Conservation (phyloP, 30 jellyfish, hydroid and myxozoan species). For the Turritopsis dohrnii region DNA sequence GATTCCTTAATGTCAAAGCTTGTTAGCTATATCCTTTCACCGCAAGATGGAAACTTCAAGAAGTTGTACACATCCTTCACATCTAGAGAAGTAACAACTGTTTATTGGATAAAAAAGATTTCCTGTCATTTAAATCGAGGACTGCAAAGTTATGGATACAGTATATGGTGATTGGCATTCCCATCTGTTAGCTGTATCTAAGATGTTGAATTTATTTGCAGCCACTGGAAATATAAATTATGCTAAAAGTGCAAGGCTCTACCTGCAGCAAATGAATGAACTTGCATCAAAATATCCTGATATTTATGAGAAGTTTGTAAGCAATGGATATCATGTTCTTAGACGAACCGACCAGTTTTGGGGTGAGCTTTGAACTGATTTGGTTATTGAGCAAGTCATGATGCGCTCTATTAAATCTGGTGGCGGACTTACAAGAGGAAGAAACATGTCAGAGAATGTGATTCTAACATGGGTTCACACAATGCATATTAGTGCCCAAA, state of each 20-base stretch:
- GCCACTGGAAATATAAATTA: slow-evolving; percentile 49
- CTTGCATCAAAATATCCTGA: slow-evolving; percentile 30
- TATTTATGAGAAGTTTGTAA: slow-evolving; percentile 32
- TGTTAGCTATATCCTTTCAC: too few relatives aligned
- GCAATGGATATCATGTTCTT: slow-evolving; percentile 37
- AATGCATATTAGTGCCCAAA: slow-evolving; percentile 37
- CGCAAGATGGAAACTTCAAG: too few relatives aligned
- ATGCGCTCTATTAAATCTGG: slow-evolving; percentile 44
- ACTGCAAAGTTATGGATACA: too few relatives aligned
- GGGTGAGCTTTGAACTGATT: slow-evolving; percentile 52
- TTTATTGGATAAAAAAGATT: too few relatives aligned
- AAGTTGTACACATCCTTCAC: too few relatives aligned
- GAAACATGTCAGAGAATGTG: slow-evolving; percentile 39
- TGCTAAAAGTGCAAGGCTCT: slow-evolving; percentile 56
- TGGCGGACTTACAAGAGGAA: slow-evolving; percentile 61
- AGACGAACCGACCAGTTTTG: slow-evolving; percentile 40
- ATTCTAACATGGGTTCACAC: slow-evolving; percentile 38
- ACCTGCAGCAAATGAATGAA: slow-evolving; percentile 33
- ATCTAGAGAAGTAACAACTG: too few relatives aligned
- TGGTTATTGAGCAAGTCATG: slow-evolving; percentile 51
- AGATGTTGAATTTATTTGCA: slow-evolving; percentile 45
- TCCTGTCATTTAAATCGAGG: too few relatives aligned
- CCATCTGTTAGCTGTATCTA: slow-evolving; percentile 38
- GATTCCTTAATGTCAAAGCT: too few relatives aligned
- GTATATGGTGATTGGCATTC: slow-evolving; percentile 43